Conservation (phyloP, 2,113 vertebrate genomes). For the Ondatra zibethicus region DNA sequence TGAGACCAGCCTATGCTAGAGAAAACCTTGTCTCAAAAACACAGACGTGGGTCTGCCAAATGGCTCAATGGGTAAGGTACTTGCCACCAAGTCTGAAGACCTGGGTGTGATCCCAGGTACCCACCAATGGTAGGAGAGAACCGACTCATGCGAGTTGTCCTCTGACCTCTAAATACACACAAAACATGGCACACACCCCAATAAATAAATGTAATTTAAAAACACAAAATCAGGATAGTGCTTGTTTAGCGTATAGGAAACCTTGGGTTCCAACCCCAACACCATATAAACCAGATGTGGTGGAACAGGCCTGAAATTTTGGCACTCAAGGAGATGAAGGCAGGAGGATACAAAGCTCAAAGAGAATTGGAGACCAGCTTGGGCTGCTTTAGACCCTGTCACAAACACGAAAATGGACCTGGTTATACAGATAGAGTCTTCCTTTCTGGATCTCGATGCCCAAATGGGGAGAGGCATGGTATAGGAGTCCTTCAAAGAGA, state of each 20-base stretch:
- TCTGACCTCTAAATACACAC: background rate
- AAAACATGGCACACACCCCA: background rate
- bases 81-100: background rate
- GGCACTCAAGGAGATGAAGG: background rate
- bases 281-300: background rate
- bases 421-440: background rate
- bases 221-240: background rate
- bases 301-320: background rate
- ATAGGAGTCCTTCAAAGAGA: background rate
- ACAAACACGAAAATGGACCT: background rate
- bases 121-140: background rate
- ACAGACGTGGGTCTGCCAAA: background rate
- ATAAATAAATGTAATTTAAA: background rate
- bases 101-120: background rate
- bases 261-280: background rate
- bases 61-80: background rate
- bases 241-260: background rate
- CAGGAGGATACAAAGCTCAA: background rate
- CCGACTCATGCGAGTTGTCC: background rate
- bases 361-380: background rate
- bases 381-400: background rate
- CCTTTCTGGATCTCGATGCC: background rate
- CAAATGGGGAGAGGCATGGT: background rate
- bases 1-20: background rate
- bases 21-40: background rate